Evolutionary conservation across 1,140 invertebrate genomes (phyloP).

Genomic region (Chionoecetes opilio): DNA sequence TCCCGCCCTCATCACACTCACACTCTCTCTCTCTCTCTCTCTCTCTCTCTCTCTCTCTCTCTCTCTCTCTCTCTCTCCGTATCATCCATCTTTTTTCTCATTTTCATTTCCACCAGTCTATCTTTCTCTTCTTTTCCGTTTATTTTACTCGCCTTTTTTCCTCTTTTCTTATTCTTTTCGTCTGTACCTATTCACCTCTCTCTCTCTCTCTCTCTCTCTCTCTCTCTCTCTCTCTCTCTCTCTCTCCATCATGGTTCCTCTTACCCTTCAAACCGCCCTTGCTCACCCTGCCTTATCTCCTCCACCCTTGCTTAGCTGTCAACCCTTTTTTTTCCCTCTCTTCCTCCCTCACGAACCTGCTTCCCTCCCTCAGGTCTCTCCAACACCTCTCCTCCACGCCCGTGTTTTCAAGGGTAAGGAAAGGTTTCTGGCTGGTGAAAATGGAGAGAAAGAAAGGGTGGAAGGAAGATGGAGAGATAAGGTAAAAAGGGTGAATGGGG

Average conservation of each 20-base stretch:
- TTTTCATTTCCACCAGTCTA: too few species aligned
- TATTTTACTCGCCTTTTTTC: not conserved
- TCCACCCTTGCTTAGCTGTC: too few species aligned
- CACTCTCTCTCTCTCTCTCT: not conserved
- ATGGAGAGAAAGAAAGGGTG: not conserved
- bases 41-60: not conserved
- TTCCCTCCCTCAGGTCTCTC: too few species aligned
- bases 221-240: not conserved
- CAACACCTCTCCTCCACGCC: too few species aligned
- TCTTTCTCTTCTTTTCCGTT: not conserved
- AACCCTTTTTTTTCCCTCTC: not conserved
- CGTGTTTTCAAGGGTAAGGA: too few species aligned
- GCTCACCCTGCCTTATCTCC: too few species aligned
- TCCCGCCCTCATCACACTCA: not conserved
- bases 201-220: not conserved
- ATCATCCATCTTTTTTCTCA: not conserved
- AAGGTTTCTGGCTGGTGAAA: too few species aligned
- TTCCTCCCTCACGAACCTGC: conserved; percentile 1
- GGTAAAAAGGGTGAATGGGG: not conserved
- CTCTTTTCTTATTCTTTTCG: not conserved
- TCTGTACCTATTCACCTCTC: too few species aligned
- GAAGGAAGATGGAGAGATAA: not conserved
- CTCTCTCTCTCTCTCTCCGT: not conserved
- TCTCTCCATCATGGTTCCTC: not conserved
- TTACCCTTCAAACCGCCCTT: not conserved